A percentile compares a stretch with the other conserved stretches of the same genome.
These are phyloP conservation scores for Eciton burchellii DNA, from an alignment of 1,140 invertebrate genomes.

Conservation along the genomic window DNA sequence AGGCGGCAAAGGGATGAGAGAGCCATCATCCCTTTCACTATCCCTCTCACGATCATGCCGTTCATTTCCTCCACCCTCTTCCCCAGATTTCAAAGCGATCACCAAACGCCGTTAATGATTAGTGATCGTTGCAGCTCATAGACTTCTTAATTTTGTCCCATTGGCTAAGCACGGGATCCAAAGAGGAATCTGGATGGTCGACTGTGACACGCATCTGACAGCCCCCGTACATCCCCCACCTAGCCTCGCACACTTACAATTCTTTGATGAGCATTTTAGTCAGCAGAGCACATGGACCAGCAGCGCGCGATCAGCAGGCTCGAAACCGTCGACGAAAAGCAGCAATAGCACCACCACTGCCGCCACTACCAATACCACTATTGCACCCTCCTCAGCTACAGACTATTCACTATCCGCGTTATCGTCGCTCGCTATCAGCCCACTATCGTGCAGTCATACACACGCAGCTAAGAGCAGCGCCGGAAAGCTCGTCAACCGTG, in stretches of 20 bases:
- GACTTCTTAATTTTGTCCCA: conserved; percentile 66
- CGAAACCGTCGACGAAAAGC: conserved; percentile 44
- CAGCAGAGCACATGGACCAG: conserved; percentile 75
- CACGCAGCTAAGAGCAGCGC: conserved; percentile 33
- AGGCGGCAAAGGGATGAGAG: conserved; percentile 70
- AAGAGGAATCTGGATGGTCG: background rate
- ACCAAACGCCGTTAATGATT: conserved; percentile 75
- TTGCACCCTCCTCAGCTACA: conserved; percentile 53
- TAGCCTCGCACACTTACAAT: conserved; percentile 78
- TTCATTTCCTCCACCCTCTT: conserved; percentile 45
- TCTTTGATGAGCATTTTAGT: conserved; percentile 85
- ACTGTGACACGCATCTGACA: conserved; percentile 16
- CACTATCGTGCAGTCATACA: conserved; percentile 59
- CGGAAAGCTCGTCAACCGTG: conserved; percentile 60
- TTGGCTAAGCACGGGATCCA: background rate
- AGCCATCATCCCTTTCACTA: conserved; percentile 3
- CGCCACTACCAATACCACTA: conserved; percentile 3
- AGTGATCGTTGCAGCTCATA: conserved; percentile 64
- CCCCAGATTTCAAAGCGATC: conserved; percentile 33
- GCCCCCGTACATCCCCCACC: background rate
- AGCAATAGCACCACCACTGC: background rate
- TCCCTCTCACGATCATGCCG: background rate
- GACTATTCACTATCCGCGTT: conserved; percentile 67
- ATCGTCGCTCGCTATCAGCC: conserved; percentile 61
- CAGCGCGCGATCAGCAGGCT: conserved; percentile 65